Evolutionary conservation across 2,797 vertebrate species (phyloP), one percentile per base, ranked within the genome.

Genomic region (Enteromius viviparus): DNA sequence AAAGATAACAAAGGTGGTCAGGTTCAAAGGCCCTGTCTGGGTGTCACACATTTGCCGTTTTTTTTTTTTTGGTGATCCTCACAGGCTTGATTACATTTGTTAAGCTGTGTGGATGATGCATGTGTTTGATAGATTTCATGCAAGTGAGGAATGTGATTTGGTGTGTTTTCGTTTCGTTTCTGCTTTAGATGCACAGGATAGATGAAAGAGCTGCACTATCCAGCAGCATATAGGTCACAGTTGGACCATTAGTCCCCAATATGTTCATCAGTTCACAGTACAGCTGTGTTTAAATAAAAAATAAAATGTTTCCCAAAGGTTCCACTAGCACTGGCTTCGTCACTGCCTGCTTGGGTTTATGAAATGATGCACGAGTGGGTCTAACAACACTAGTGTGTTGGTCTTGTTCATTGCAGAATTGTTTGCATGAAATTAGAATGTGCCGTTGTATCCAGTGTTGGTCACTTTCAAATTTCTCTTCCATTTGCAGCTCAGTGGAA

Each of bases 401-500:
- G 55, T 15, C 85, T 90, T 84, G 87, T 85, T 85, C 83, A 88
- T 81, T 91, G 85, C 92, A 92, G 84, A 83, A 51, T 29, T 14
- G 15, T 74, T 65, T 82, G 70, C 80, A 75, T 81, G 55, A 8
- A 65, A 51, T 40, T 51, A 6, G 14, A 26, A 34, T 8, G 6
- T 40, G 14, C 8, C 9, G 5, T 26, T 29, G 4, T 6, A 80
- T 88, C 62, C 80, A 62, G 29, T 77, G 76, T 81, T 85, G 88
- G 84, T 47, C 37, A 69, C 15, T 34, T 88, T 64, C 14, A 26
- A 88, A 12, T 53, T 40, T 40, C 65, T 78, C 29, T 62, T 85
- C 89, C 82, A 76, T 51, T 88, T 76, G 75, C 92, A 99, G 98
- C 92, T 98, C 97, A 80, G 96, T 99, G 92, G 98, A 99, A 93